phyloP scores from a whole-genome alignment of 2,797 vertebrate genomes.

The Vireo griseus region DNA sequence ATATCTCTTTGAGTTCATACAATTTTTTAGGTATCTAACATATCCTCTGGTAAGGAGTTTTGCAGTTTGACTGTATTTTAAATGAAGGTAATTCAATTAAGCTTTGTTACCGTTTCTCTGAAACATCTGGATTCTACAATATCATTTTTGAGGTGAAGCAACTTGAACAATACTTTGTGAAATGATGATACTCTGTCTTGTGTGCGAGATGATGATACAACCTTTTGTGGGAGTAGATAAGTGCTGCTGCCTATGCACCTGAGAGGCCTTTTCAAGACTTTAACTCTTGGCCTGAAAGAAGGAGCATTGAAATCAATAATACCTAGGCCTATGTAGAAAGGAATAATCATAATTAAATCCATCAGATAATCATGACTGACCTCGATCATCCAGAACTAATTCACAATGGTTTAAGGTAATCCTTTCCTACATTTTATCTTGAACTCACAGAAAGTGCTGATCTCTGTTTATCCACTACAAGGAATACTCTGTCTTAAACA shows the following conservation, averaged over 20 bases:
- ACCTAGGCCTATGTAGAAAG: not conserved
- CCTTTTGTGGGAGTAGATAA: not conserved
- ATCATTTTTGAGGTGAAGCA: not conserved
- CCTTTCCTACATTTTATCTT: not conserved
- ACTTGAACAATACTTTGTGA: not conserved
- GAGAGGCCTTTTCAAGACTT: not conserved
- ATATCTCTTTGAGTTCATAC: not conserved
- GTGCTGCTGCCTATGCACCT: not conserved
- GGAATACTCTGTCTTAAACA: not conserved
- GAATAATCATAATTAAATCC: not conserved
- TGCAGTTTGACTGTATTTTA: not conserved
- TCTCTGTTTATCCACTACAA: not conserved
- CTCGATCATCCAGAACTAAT: not conserved
- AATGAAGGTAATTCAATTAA: not conserved
- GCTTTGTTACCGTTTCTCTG: not conserved
- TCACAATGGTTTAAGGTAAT: not conserved
- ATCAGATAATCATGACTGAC: not conserved
- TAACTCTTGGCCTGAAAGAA: not conserved
- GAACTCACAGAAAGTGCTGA: not conserved
- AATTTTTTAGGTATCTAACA: accelerated
- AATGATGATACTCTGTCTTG: not conserved
- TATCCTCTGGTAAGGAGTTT: not conserved
- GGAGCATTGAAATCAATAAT: not conserved
- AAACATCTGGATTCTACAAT: not conserved
- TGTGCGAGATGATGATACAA: not conserved